Percentiles rank a stretch among this genome's conserved stretches.
Evolutionary conservation across 2,888 invertebrate species (phyloP).

Genomic region (Cheilosia impressa): DNA sequence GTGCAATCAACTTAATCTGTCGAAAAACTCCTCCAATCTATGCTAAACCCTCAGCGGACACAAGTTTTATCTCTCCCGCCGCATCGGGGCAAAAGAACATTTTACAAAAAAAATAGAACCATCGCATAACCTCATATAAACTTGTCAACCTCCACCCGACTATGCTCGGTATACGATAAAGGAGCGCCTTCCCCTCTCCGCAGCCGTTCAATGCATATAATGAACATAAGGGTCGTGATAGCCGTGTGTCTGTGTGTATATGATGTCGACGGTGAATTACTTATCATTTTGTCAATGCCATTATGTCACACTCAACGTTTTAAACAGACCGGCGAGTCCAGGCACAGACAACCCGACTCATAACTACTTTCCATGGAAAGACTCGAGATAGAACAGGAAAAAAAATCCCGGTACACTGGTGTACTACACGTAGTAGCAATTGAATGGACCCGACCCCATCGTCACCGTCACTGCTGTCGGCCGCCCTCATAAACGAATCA

Average conservation of each 20-base stretch:
- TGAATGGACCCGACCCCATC: conserved; percentile 33
- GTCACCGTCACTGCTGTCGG: conserved; percentile 7
- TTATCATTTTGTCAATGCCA: conserved; percentile 74
- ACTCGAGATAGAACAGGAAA: conserved; percentile 19
- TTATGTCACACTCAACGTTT: conserved; percentile 67
- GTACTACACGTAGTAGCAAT: conserved; percentile 45
- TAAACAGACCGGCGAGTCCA: conserved; percentile 37
- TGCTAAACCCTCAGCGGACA: conserved; percentile 31
- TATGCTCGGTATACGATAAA: conserved; percentile 8
- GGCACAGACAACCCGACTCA: conserved; percentile 4
- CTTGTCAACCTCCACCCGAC: conserved; percentile 23
- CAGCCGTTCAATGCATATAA: conserved; percentile 13
- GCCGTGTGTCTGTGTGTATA: conserved; percentile 6
- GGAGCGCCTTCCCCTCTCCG: not conserved
- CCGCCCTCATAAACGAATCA: conserved; percentile 60
- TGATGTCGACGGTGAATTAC: conserved; percentile 64
- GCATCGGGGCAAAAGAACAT: conserved; percentile 20
- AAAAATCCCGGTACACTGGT: conserved; percentile 28
- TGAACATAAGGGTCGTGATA: conserved; percentile 40
- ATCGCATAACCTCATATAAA: conserved; percentile 61
- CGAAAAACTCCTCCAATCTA: conserved; percentile 27
- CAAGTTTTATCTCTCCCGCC: conserved; percentile 39
- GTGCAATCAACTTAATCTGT: conserved; percentile 5
- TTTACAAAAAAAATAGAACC: conserved; percentile 49
- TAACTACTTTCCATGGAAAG: conserved; percentile 25